Evolutionary conservation across 2,888 invertebrate species (phyloP).

Genomic region (Panzeria rudis): DNA sequence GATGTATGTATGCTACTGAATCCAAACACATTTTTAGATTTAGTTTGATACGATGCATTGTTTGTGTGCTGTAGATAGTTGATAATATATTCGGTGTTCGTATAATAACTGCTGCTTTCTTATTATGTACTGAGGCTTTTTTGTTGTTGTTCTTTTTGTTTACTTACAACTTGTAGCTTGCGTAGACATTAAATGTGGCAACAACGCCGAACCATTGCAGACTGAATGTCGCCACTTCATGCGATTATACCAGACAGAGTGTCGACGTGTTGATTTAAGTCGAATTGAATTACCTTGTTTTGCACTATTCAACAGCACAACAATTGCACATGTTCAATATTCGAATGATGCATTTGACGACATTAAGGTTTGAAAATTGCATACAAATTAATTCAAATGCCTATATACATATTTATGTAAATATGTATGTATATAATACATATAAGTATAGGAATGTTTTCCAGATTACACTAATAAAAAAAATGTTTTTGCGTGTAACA

Average conservation of each 20-base stretch:
- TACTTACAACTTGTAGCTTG: constrained; percentile 60
- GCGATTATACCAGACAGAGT: constrained; percentile 90
- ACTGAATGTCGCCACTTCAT: constrained; percentile 96
- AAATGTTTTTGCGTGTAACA: too few species aligned
- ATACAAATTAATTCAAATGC: constrained; percentile 5
- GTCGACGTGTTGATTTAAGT: constrained; percentile 84
- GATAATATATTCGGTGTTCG: constrained; percentile 37
- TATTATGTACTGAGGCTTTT: constrained; percentile 36
- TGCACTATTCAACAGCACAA: constrained; percentile 60
- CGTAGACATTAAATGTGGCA: constrained; percentile 84
- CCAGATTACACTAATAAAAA: neutral
- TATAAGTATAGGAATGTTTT: too few species aligned
- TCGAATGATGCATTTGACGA: constrained; percentile 30
- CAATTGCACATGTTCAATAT: constrained; percentile 56
- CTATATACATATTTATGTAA: neutral
- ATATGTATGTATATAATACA: constrained; percentile 12
- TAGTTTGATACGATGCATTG: constrained; percentile 46
- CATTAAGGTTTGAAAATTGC: constrained; percentile 6
- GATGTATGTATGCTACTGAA: constrained; percentile 3
- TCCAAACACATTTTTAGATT: constrained; percentile 40
- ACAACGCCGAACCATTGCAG: constrained; percentile 91
- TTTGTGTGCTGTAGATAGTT: constrained; percentile 44
- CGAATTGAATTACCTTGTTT: constrained; percentile 71
- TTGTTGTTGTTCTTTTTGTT: constrained; percentile 41
- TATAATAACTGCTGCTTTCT: constrained; percentile 51